These are phyloP conservation scores for Oreocharis arfaki DNA, from an alignment of 2,113 vertebrate species.

Conservation along the genomic window DNA sequence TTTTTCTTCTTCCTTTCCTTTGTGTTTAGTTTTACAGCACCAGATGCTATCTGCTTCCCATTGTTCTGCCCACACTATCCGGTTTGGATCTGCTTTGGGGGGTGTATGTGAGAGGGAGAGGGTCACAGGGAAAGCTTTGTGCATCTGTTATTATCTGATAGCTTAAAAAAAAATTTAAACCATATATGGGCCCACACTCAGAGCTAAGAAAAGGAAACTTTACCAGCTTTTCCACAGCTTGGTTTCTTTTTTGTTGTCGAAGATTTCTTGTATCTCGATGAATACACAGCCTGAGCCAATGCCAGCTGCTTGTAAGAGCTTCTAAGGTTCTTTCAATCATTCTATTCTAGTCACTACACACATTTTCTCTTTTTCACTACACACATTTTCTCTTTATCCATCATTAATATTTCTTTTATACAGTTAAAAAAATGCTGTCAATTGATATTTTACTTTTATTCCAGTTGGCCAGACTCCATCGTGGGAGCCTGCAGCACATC, in stretches of 20 bases:
- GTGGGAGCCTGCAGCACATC: not conserved
- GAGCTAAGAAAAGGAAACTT: not conserved
- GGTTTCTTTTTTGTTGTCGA: not conserved
- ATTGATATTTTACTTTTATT: not conserved
- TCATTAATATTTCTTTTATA: not conserved
- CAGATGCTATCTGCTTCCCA: not conserved
- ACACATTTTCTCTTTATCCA: not conserved
- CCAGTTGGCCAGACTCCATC: not conserved
- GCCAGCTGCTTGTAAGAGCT: not conserved
- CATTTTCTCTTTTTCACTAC: not conserved
- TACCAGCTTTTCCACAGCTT: not conserved
- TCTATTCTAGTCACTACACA: not conserved
- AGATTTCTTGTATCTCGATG: not conserved
- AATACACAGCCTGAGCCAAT: not conserved
- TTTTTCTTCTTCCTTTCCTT: not conserved
- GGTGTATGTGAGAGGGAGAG: not conserved
- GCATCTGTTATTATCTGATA: not conserved
- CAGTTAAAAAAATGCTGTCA: not conserved
- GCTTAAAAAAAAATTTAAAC: not conserved
- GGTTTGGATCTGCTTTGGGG: not conserved
- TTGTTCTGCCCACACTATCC: constrained; percentile 16
- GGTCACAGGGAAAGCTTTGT: not conserved
- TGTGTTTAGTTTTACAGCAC: not conserved
- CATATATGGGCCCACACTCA: fast-evolving
- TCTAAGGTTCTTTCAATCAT: not conserved